Base-by-base conservation (phyloP, 2,113 vertebrate genomes). In the Glareola pratincola region DNA sequence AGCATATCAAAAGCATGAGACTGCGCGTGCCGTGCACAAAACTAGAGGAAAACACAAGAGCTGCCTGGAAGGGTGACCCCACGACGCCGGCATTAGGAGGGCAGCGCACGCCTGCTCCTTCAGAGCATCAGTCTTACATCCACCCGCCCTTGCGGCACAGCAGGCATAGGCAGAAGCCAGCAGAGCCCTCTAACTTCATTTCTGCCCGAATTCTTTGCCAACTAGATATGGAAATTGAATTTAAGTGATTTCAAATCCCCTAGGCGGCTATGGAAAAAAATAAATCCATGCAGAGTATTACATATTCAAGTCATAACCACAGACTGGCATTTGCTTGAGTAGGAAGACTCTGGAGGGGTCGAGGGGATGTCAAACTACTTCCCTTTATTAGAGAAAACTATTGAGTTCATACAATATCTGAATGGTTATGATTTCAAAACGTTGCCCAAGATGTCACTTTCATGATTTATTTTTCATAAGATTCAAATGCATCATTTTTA, bases 131-230 rank as follows among this genome's bases (percentile, higher is more conserved):
- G 1, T 36, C 18, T 37, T 12, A 14, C 3, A 7, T 39, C 63
- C 14, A 64, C 3, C 27, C 32, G 4, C 27, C 17, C 36, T 43
- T 26, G 5, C 12, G 59, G 29, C 29, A 56, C 50, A 76, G 43
- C 4, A 69, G 36, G 21, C 64, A 77, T 2, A 57, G 6, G 34
- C 37, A 94, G 73, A 68, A 83, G 43, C 29, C 66, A 48, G 60
- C 22, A 91, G 32, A 79, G 45, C 16, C 29, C 45, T 62, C 24
- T n/a, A 57, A 94, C 75, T 86, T 48, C 12, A 86, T 41, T 92
- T 85, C 63, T 68, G 62, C 24, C 53, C 14, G 84, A 64, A 53
- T 54, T 88, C 66, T 90, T 86, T 72, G 57, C 36, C 62, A 93
- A 56, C 14, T 37, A 73, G 12, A 57, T 45, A 76, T 0, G 16